Evolutionary conservation across 64 coral and sea anemone genomes (phyloP).

Genomic region (Catalaphyllia jardinei): DNA sequence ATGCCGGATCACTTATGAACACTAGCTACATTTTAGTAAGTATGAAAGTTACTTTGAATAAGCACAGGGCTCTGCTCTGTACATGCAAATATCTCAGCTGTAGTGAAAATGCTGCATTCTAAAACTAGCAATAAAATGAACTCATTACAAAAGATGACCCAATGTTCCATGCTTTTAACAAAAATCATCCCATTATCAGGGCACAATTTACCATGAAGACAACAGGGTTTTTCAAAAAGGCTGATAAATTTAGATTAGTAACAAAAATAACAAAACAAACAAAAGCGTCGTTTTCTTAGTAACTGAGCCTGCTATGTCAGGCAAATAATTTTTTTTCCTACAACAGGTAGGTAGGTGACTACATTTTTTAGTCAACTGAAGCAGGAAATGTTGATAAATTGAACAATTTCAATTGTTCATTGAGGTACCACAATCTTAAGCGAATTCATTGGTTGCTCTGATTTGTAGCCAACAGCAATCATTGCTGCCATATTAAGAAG

Average conservation of each 20-base stretch:
- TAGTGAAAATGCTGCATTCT: background rate
- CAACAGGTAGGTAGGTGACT: no score
- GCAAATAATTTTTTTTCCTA: no score
- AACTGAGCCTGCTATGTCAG: background rate
- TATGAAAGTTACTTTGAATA: background rate
- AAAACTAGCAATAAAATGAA: conserved; percentile 1
- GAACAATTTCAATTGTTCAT: background rate
- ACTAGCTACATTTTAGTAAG: conserved; percentile 4
- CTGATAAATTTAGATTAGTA: background rate
- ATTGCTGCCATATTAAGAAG: conserved; percentile 19
- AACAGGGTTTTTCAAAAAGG: background rate
- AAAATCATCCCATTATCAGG: background rate
- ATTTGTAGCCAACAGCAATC: background rate
- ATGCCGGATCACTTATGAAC: background rate
- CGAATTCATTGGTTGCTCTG: background rate
- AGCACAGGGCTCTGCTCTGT: background rate
- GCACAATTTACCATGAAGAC: background rate
- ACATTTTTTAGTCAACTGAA: background rate
- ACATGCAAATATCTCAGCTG: background rate
- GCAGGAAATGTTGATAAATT: background rate
- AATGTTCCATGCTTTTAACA: background rate
- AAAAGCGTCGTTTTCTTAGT: background rate
- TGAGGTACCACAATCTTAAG: background rate
- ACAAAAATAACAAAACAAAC: background rate
- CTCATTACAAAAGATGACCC: background rate